Evolutionary conservation across 2,113 vertebrate genomes (phyloP).

Genomic region (Percopsis transmontana): DNA sequence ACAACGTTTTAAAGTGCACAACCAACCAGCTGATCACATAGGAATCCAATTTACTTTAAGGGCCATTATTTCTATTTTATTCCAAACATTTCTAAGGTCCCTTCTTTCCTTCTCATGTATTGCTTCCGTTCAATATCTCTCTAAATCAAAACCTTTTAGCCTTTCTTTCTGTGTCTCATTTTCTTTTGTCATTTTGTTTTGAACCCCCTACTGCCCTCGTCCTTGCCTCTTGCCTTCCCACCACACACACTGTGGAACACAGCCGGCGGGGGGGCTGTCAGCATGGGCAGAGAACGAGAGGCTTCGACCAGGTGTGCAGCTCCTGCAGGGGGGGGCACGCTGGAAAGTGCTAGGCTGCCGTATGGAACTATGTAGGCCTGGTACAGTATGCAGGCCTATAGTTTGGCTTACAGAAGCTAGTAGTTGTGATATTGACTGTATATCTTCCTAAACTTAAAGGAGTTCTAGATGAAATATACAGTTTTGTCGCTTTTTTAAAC

Average conservation of each 20-base stretch:
- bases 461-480: too few relatives aligned
- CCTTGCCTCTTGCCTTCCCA: constrained; percentile 1
- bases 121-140: constrained; percentile 39
- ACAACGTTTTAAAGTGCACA: background rate
- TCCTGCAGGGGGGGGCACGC: constrained; percentile 38
- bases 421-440: too few relatives aligned
- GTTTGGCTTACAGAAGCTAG: background rate
- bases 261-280: constrained; percentile 25
- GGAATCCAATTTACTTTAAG: constrained; percentile 54
- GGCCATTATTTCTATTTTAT: constrained; percentile 44
- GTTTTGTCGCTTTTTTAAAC: too few relatives aligned
- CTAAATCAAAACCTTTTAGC: constrained; percentile 26
- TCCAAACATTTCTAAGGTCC: constrained; percentile 1
- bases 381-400: background rate
- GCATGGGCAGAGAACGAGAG: constrained; percentile 12
- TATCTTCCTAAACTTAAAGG: too few relatives aligned
- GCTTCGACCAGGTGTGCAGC: constrained; percentile 35
- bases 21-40: constrained; percentile 51
- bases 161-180: constrained; percentile 10
- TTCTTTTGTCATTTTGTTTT: constrained; percentile 26
- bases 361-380: constrained; percentile 32
- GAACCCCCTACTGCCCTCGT: constrained; percentile 26
- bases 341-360: constrained; percentile 15
- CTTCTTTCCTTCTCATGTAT: constrained; percentile 28
- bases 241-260: constrained; percentile 27